A percentile compares a stretch with the other conserved stretches of the same genome.
phyloP scores from a whole-genome alignment of 2,888 invertebrate genomes.

The Himalopsyche tibetana region DNA sequence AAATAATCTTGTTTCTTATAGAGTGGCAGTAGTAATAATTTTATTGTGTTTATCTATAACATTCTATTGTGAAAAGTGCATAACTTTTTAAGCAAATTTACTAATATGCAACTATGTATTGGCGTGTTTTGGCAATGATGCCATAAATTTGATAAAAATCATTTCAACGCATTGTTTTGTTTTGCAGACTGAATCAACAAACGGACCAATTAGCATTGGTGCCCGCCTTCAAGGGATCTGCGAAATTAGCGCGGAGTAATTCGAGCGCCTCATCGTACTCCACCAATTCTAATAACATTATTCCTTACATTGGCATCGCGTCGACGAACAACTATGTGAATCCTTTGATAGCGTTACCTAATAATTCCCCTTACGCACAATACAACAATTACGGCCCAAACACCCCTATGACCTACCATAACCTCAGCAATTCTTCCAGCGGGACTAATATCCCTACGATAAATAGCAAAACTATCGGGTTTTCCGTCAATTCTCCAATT shows the following conservation, averaged over 20 bases:
- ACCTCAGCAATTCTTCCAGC: slow-evolving; percentile 22
- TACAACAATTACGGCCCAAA: slow-evolving; percentile 50
- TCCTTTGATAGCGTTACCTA: slow-evolving; percentile 60
- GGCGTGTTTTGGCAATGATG: not conserved
- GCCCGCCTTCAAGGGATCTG: slow-evolving; percentile 49
- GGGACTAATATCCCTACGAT: not conserved
- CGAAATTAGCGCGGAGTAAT: slow-evolving; percentile 58
- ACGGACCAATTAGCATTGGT: slow-evolving; percentile 72
- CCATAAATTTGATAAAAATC: not conserved
- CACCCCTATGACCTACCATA: not conserved
- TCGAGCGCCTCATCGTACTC: slow-evolving; percentile 59
- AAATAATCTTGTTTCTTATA: too few species aligned
- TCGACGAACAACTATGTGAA: slow-evolving; percentile 52
- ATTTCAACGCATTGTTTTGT: not conserved
- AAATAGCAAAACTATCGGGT: slow-evolving; percentile 29
- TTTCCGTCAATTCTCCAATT: not conserved
- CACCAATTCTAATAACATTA: slow-evolving; percentile 51
- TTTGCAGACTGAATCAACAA: slow-evolving; percentile 73
- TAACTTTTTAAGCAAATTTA: too few species aligned
- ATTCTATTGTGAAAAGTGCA: too few species aligned
- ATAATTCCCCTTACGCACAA: slow-evolving; percentile 49
- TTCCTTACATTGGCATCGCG: slow-evolving; percentile 52
- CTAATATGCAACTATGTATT: too few species aligned
- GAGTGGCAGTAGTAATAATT: too few species aligned
- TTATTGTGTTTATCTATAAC: too few species aligned